phyloP scores from a whole-genome alignment of 2,888 invertebrate genomes.

The Eilema depressum region DNA sequence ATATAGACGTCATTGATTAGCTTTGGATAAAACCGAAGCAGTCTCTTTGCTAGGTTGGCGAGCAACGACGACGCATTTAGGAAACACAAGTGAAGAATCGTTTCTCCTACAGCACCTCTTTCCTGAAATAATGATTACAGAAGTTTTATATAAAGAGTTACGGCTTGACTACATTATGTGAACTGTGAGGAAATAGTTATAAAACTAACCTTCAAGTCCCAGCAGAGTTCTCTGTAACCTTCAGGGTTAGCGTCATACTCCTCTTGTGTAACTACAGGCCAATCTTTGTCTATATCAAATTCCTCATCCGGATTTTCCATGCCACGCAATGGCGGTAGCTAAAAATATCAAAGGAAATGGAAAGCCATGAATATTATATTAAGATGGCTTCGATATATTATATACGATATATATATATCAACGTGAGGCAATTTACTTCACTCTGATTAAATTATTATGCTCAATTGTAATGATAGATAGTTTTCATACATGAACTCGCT shows the following conservation, averaged over 20 bases:
- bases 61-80: constrained; percentile 96
- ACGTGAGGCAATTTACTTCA: too few species aligned
- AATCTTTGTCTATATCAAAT: constrained; percentile 93
- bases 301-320: constrained; percentile 95
- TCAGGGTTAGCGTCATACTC: constrained; percentile 89
- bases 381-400: too few species aligned
- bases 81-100: constrained; percentile 96
- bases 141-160: not conserved
- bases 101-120: constrained; percentile 98
- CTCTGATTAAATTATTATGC: too few species aligned
- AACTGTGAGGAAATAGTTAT: too few species aligned
- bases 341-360: constrained; percentile 9
- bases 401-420: too few species aligned
- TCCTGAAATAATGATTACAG: constrained; percentile 82
- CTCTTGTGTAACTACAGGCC: constrained; percentile 88
- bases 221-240: constrained; percentile 94
- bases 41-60: constrained; percentile 96
- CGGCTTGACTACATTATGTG: too few species aligned
- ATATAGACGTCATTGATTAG: constrained; percentile 98
- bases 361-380: not conserved
- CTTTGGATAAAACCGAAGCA: constrained; percentile 97
- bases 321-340: constrained; percentile 91
- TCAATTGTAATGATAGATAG: too few species aligned
- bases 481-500: too few species aligned
- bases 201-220: constrained; percentile 91